These are phyloP conservation scores for Drosophila athabasca DNA, from an alignment of 1,140 invertebrate species.

Conservation along the genomic window DNA sequence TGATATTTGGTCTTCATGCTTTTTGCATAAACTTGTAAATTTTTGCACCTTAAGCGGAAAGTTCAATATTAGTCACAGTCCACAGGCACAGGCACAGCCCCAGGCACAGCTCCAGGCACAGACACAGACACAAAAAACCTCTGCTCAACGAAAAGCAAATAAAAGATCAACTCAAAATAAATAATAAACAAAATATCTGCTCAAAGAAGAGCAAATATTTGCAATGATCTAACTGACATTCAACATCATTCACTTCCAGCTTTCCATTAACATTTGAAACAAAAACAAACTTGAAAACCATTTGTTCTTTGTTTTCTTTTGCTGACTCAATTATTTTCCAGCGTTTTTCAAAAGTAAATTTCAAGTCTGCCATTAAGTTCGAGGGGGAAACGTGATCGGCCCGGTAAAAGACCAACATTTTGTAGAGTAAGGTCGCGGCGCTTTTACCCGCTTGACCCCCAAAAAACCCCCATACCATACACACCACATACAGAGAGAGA, in stretches of 20 bases:
- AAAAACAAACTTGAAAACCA: too few relatives aligned
- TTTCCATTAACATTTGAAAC: background rate
- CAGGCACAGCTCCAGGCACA: too few relatives aligned
- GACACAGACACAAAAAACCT: too few relatives aligned
- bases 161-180: too few relatives aligned
- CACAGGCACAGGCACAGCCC: too few relatives aligned
- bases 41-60: constrained; percentile 66
- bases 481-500: constrained; percentile 42
- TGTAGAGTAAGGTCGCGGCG: constrained; percentile 39
- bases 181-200: too few relatives aligned
- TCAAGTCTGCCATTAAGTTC: constrained; percentile 8
- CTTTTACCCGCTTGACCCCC: constrained; percentile 42
- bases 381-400: constrained; percentile 50
- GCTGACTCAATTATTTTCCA: background rate
- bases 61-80: constrained; percentile 42
- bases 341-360: background rate
- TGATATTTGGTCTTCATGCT: constrained; percentile 17
- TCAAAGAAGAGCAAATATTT: constrained; percentile 23
- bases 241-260: constrained; percentile 8
- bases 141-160: background rate
- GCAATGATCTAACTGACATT: constrained; percentile 53
- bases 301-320: too few relatives aligned
- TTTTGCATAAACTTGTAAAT: constrained; percentile 65
- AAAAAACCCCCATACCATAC: constrained; percentile 5
- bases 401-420: constrained; percentile 32